Evolutionary conservation across 2,113 vertebrate species (phyloP).

Genomic region (Lophura nycthemera): DNA sequence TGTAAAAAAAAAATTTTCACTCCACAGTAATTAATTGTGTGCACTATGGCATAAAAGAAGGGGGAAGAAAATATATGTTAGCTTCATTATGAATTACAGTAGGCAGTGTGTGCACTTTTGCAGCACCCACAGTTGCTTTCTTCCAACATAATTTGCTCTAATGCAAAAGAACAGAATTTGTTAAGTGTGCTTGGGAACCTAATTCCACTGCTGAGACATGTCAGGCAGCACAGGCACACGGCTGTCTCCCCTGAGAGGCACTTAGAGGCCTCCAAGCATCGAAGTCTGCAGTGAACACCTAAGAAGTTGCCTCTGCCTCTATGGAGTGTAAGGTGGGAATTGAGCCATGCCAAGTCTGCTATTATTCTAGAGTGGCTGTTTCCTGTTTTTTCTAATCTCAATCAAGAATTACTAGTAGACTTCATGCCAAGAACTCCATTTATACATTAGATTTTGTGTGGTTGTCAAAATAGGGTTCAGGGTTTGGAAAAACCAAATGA

Average conservation of each 20-base stretch:
- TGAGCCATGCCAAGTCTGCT: not conserved
- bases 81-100: not conserved
- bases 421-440: slow-evolving; percentile 12
- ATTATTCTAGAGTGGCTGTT: not conserved
- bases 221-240: not conserved
- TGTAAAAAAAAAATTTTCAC: not conserved
- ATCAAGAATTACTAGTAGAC: not conserved
- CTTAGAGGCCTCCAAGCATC: not conserved
- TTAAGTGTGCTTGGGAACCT: not conserved
- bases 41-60: not conserved
- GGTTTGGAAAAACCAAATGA: not conserved
- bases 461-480: not conserved
- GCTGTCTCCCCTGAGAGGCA: not conserved
- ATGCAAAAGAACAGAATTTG: not conserved
- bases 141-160: not conserved
- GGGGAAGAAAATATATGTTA: not conserved
- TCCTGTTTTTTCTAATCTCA: not conserved
- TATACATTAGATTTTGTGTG: not conserved
- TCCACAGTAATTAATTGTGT: not conserved
- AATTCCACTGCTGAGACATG: not conserved
- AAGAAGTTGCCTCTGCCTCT: not conserved
- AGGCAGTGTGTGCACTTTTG: fast-evolving
- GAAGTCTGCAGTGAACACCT: not conserved
- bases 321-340: not conserved
- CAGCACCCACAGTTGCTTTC: not conserved